Evolutionary conservation across 2,113 vertebrate genomes (phyloP).

Genomic region (Oryzias melastigma): DNA sequence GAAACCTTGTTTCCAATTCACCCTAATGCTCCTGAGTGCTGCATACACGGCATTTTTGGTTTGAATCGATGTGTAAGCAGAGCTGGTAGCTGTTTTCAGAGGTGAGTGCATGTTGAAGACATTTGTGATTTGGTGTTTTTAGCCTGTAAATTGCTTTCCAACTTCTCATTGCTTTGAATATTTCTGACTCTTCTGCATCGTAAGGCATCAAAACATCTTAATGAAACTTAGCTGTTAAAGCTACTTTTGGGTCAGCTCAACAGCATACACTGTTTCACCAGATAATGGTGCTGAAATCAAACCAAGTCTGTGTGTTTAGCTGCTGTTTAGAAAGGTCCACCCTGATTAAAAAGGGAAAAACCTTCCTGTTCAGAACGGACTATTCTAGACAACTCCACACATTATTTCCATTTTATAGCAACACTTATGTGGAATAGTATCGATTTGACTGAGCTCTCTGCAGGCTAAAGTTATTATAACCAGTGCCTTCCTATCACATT

Average conservation of each 20-base stretch:
- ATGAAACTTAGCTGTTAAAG: neutral
- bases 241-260: neutral
- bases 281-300: neutral
- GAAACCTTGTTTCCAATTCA: too few relatives aligned
- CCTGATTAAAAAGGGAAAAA: too few relatives aligned
- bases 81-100: neutral
- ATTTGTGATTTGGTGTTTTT: neutral
- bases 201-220: neutral
- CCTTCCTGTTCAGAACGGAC: neutral
- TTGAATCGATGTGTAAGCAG: neutral
- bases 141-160: neutral
- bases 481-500: neutral
- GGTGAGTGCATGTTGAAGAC: neutral
- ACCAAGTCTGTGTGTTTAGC: neutral
- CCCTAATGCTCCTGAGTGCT: too few relatives aligned
- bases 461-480: neutral
- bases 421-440: too few relatives aligned
- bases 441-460: neutral
- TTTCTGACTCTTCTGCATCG: neutral
- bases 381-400: neutral
- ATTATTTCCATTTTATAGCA: too few relatives aligned
- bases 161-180: neutral
- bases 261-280: neutral
- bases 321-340: neutral
- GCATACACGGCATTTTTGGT: neutral